phyloP scores from a whole-genome alignment of 2,113 vertebrate species.

The Nanorana parkeri region DNA sequence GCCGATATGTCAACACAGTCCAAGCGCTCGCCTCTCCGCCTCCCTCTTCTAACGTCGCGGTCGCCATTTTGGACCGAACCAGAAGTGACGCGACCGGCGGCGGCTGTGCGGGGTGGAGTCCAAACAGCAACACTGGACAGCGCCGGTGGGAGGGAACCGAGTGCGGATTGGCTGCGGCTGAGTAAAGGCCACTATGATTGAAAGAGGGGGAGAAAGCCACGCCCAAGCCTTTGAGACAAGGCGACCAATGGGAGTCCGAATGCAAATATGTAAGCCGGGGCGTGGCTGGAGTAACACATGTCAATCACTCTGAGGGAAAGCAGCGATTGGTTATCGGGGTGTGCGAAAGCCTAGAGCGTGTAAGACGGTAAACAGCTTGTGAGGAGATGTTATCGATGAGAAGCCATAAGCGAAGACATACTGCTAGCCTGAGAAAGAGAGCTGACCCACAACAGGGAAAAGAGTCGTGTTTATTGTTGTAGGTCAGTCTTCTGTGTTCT shows the following conservation, averaged over 20 bases:
- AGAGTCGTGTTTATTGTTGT: no score
- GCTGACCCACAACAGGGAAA: no score
- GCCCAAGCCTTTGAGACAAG: neutral
- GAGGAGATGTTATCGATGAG: no score
- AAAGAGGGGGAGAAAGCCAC: neutral
- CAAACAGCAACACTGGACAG: neutral
- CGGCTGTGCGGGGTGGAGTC: neutral
- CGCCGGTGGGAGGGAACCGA: neutral
- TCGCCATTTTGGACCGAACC: slow-evolving; percentile 42
- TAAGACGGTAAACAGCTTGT: no score
- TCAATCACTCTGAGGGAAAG: neutral
- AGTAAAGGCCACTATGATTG: neutral
- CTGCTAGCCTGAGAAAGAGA: no score
- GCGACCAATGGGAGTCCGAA: neutral
- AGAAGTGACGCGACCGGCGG: slow-evolving; percentile 10
- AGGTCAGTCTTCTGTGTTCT: no score
- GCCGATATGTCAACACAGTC: slow-evolving; percentile 5
- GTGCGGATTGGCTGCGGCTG: neutral
- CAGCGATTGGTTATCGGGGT: neutral
- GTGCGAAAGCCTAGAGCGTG: no score
- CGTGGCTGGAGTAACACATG: neutral
- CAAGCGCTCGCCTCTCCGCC: neutral
- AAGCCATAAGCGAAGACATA: no score
- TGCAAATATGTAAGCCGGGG: neutral
- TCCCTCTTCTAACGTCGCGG: neutral